Percentiles rank a stretch among this genome's conserved stretches.
Evolutionary conservation across 1,140 invertebrate genomes (phyloP).

Genomic region (Pseudomyrmex gracilis): DNA sequence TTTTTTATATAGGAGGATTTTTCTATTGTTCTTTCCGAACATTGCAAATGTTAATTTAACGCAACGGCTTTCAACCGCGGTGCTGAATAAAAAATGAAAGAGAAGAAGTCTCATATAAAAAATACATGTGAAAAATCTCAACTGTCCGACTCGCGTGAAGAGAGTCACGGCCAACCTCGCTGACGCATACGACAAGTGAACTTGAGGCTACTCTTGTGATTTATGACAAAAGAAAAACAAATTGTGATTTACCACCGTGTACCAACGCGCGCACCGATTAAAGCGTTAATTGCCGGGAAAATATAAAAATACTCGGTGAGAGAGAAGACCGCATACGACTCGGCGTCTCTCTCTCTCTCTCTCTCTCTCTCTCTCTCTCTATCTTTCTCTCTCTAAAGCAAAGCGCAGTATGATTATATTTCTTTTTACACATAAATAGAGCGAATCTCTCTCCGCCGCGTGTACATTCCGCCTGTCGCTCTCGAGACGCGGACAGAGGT

Average conservation of each 20-base stretch:
- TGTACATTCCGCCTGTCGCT: conserved; percentile 56
- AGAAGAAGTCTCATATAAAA: too few relatives aligned
- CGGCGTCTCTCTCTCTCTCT: too few relatives aligned
- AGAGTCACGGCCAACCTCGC: too few relatives aligned
- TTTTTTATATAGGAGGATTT: too few relatives aligned
- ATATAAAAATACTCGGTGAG: conserved; percentile 21
- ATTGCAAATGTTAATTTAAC: neutral
- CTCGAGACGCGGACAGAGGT: neutral
- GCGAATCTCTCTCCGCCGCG: conserved; percentile 41
- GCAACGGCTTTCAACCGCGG: neutral
- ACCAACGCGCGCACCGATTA: neutral
- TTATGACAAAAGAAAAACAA: conserved; percentile 2
- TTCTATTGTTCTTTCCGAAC: too few relatives aligned
- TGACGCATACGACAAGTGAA: too few relatives aligned
- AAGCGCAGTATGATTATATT: conserved; percentile 52
- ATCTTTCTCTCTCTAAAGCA: neutral
- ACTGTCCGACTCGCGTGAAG: too few relatives aligned
- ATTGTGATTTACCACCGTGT: neutral
- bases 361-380: too few relatives aligned
- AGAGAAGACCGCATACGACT: conserved; percentile 9
- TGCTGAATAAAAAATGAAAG: too few relatives aligned
- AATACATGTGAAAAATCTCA: too few relatives aligned
- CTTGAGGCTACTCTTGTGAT: too few relatives aligned
- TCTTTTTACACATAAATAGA: conserved; percentile 54
- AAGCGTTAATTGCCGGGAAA: conserved; percentile 49